phyloP scores from a whole-genome alignment of 2,797 vertebrate species.

The Crocodylus rhombifer region DNA sequence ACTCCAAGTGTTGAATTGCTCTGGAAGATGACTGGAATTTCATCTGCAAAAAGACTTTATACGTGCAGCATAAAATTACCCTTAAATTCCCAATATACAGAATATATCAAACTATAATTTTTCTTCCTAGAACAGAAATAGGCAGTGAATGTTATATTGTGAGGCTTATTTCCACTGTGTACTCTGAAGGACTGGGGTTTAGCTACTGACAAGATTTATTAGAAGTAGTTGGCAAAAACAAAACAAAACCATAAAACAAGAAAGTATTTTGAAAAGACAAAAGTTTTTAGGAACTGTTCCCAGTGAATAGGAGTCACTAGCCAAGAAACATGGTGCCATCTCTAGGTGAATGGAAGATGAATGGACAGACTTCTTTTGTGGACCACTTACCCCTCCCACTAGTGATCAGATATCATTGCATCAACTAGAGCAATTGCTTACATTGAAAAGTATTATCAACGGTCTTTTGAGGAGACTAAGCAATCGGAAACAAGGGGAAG shows the following conservation, averaged over 20 bases:
- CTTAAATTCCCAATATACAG: background rate
- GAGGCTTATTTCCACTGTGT: background rate
- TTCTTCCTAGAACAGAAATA: background rate
- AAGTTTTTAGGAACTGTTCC: background rate
- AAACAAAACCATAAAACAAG: background rate
- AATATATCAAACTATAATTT: background rate
- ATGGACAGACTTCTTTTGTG: background rate
- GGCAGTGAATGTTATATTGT: background rate
- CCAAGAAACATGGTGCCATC: background rate
- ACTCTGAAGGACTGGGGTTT: background rate
- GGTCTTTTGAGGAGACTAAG: background rate
- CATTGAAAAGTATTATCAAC: background rate
- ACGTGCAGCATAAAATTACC: background rate
- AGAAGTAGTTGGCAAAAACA: background rate
- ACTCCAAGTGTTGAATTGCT: background rate
- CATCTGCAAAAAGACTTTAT: background rate
- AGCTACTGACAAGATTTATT: background rate
- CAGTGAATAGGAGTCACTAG: background rate
- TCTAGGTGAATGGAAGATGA: background rate
- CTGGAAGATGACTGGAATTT: background rate
- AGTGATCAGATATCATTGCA: background rate
- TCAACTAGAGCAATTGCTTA: background rate
- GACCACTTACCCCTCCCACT: background rate
- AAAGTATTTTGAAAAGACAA: background rate
- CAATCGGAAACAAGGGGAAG: too few species aligned